These are phyloP conservation scores for Cydia pomonella DNA, from an alignment of 1,140 invertebrate species.

Conservation along the genomic window DNA sequence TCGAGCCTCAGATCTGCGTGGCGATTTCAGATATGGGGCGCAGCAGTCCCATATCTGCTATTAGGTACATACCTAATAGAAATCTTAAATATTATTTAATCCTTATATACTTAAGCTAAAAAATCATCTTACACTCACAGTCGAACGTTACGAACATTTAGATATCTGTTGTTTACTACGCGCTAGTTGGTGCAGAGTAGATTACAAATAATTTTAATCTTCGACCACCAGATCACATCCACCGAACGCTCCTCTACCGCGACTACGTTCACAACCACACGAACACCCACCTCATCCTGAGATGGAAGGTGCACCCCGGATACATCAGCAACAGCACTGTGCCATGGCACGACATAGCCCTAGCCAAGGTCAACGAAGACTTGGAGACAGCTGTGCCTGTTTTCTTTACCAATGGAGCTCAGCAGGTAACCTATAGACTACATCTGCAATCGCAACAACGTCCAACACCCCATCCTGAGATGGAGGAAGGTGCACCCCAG, in stretches of 20 bases:
- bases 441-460: no score
- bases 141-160: no score
- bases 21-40: no score
- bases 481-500: conserved; percentile 64
- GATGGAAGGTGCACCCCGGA: conserved; percentile 62
- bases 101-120: no score
- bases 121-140: no score
- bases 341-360: conserved; percentile 60
- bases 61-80: no score
- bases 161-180: no score
- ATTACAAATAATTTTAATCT: background rate
- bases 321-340: conserved; percentile 48
- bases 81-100: no score
- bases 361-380: conserved; percentile 61
- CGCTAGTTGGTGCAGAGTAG: no score
- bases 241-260: conserved; percentile 56
- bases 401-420: background rate
- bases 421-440: no score
- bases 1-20: no score
- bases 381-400: background rate
- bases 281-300: conserved; percentile 57
- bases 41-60: no score
- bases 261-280: conserved; percentile 58
- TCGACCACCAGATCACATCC: conserved; percentile 46
- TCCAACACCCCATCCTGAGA: conserved; percentile 60